phyloP scores from a whole-genome alignment of 1,140 invertebrate genomes.

The Triops longicaudatus region DNA sequence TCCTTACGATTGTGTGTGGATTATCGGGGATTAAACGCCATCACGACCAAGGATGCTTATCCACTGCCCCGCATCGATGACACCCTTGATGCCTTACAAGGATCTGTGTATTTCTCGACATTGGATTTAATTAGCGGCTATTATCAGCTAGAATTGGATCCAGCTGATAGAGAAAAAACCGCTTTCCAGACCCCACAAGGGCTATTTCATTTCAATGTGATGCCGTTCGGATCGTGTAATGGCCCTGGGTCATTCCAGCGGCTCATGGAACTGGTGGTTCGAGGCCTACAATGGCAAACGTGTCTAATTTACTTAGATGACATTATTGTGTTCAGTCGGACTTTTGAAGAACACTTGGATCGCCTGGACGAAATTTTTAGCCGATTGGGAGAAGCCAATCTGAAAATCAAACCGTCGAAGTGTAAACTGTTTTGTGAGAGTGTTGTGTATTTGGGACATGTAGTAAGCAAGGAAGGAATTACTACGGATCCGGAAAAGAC shows the following conservation, averaged over 20 bases:
- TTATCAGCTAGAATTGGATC: conserved; percentile 45
- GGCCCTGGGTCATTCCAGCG: conserved; percentile 32
- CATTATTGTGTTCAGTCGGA: conserved; percentile 25
- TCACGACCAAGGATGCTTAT: conserved; percentile 39
- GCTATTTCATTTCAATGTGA: too few relatives aligned
- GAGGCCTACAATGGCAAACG: conserved; percentile 26
- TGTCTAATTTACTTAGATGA: conserved; percentile 22
- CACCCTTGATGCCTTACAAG: conserved; percentile 39
- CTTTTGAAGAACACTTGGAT: conserved; percentile 28
- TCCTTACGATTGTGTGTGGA: conserved; percentile 44
- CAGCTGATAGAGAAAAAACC: too few relatives aligned
- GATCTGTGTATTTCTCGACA: conserved; percentile 40
- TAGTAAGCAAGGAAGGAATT: too few relatives aligned
- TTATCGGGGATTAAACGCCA: conserved; percentile 40
- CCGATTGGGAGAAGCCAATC: conserved; percentile 21
- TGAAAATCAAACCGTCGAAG: conserved; percentile 37
- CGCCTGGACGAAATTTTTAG: conserved; percentile 27
- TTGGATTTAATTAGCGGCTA: conserved; percentile 46
- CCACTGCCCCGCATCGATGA: too few relatives aligned
- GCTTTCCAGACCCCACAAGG: too few relatives aligned
- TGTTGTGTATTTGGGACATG: too few relatives aligned
- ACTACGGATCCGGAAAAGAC: too few relatives aligned
- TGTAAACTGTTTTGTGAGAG: too few relatives aligned
- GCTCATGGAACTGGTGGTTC: conserved; percentile 33
- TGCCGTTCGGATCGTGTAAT: conserved; percentile 35